Conservation (phyloP, 2,888 invertebrate genomes). For the Eudasyphora cyanicolor region DNA sequence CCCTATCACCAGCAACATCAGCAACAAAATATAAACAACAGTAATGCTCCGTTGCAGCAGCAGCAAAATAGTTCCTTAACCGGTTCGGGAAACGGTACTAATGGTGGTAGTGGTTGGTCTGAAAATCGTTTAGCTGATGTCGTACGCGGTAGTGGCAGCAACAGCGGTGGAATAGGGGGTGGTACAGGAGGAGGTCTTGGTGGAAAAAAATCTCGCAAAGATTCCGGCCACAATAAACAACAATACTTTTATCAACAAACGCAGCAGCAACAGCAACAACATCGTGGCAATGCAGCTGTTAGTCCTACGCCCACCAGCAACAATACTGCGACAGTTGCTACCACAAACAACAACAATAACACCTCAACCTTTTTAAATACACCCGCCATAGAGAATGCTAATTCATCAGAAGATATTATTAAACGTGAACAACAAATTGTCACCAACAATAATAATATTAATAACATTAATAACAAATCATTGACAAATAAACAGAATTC, state of each 20-base stretch:
- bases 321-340: conserved; percentile 76
- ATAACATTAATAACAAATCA: conserved; percentile 68
- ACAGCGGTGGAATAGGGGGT: conserved; percentile 32
- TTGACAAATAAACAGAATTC: conserved; percentile 75
- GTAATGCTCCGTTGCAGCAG: conserved; percentile 68
- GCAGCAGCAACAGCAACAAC: conserved; percentile 69
- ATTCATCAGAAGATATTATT: conserved; percentile 52
- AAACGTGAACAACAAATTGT: conserved; percentile 76
- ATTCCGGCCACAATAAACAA: conserved; percentile 71
- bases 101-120: conserved; percentile 80
- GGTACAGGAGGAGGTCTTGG: conserved; percentile 25
- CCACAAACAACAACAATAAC: conserved; percentile 83
- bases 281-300: conserved; percentile 64
- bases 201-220: conserved; percentile 76
- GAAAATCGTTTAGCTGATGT: conserved; percentile 88
- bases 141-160: conserved; percentile 85
- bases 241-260: conserved; percentile 68
- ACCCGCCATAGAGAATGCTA: conserved; percentile 60
- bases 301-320: conserved; percentile 72
- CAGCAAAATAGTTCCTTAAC: conserved; percentile 72
- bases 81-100: conserved; percentile 61
- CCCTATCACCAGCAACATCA: conserved; percentile 63
- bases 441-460: conserved; percentile 71
- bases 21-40: conserved; percentile 65
- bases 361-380: conserved; percentile 72